Base-by-base conservation (phyloP, 2,113 vertebrate species). In the Hemiprocne comata region DNA sequence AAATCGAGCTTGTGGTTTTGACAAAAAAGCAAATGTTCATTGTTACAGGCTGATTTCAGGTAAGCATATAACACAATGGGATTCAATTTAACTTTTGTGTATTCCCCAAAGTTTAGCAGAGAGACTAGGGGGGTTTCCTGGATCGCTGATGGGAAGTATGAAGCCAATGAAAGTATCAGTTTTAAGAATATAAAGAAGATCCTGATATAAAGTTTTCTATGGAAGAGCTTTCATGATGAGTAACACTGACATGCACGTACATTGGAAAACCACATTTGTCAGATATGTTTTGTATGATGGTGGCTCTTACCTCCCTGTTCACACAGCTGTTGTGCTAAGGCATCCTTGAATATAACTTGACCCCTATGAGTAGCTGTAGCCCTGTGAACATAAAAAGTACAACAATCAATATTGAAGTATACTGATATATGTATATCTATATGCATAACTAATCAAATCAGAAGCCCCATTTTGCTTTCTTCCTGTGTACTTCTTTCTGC, bases 271-370 rank as follows among this genome's bases (percentile, higher is more conserved):
- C 26, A 84, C 7, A 46, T 81, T 53, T 90, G 16, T 7, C 46
- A 87, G 29, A 20, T 50, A 69, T 75, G 80, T 93, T 94, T 78
- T 50, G 66, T 82, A 67, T 54, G 28, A 61, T 53, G 12, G 28
- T 53, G 57, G 42, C 7, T 82, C 98, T 99, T 98, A 99, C 99
- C 99, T 99, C 99, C 99, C 93, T 99, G 99, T 97, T 99, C 99
- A 97, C 99, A 99, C 75, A 99, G 97, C 94, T 99, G 99, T 95
- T 99, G 99, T 93, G 99, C 99, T 98, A 99, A 98, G 79, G 99
- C 98, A 98, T 99, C 99, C 98, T 99, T 99, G 98, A 99, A 99
- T 97, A 99, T 98, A 96, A 99, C 98, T 98, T 99, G 99, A 97
- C 99, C 99, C 89, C 98, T 98, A 60, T 99, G 98, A 75, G 99